Conservation (phyloP, 2,888 invertebrate species). For the Eupithecia centaureata region DNA sequence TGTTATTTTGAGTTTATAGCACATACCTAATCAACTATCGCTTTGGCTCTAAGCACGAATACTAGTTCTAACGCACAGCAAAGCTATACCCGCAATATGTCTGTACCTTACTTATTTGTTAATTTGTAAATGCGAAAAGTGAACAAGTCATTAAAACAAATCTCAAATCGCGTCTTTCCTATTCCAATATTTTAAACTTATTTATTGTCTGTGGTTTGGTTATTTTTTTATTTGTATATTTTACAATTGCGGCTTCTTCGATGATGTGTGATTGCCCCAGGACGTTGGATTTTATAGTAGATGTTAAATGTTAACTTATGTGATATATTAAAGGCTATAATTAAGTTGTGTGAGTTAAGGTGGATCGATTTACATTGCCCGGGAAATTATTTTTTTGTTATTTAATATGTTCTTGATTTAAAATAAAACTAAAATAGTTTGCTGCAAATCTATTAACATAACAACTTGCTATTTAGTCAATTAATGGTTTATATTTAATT, state of each 20-base stretch:
- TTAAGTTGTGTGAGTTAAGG: constrained; percentile 59
- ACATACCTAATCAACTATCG: no score
- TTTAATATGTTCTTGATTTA: background rate
- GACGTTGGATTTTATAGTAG: constrained; percentile 59
- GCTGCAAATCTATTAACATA: background rate
- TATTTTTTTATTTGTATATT: constrained; percentile 45
- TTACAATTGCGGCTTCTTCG: constrained; percentile 54
- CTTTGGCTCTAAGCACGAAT: no score
- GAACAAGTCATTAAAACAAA: constrained; percentile 63
- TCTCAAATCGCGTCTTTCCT: constrained; percentile 66
- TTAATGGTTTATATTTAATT: no score
- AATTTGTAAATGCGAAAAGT: constrained; percentile 54
- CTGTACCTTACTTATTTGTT: background rate
- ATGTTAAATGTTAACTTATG: constrained; percentile 69
- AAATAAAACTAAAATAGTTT: background rate
- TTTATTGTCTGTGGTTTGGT: constrained; percentile 49
- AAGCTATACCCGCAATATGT: background rate
- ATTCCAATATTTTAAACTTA: constrained; percentile 54
- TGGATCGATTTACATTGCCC: background rate
- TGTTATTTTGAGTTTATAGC: no score
- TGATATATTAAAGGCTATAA: constrained; percentile 75
- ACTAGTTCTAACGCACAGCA: no score
- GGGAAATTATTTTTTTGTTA: background rate
- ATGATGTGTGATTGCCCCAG: constrained; percentile 62
- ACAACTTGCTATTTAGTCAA: no score